These are phyloP conservation scores for Drosophila subobscura DNA, from an alignment of 1,140 invertebrate species.

Conservation along the genomic window DNA sequence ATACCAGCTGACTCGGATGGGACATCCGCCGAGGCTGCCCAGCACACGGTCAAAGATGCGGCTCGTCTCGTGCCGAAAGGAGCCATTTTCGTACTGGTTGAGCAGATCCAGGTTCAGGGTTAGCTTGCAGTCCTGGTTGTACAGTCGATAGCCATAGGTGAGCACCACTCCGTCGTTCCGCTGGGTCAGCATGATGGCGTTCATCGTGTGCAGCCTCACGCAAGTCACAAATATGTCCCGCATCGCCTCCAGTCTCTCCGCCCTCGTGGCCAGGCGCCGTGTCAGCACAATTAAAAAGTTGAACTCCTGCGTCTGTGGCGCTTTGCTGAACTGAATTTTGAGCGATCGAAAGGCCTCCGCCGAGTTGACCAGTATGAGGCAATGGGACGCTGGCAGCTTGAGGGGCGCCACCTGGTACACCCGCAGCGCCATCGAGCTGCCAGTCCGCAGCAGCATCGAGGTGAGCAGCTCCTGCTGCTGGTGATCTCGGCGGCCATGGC, in stretches of 20 bases:
- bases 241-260: neutral
- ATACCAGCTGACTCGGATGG: slow-evolving; percentile 59
- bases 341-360: slow-evolving; percentile 38
- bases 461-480: slow-evolving; percentile 26
- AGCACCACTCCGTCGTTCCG: slow-evolving; percentile 19
- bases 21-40: slow-evolving; percentile 43
- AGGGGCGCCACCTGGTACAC: slow-evolving; percentile 18
- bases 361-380: slow-evolving; percentile 56
- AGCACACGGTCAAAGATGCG: slow-evolving; percentile 39
- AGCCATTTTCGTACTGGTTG: slow-evolving; percentile 30
- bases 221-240: slow-evolving; percentile 51
- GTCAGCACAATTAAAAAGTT: slow-evolving; percentile 60
- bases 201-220: slow-evolving; percentile 44
- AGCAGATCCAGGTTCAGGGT: slow-evolving; percentile 27
- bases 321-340: slow-evolving; percentile 36
- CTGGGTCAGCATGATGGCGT: slow-evolving; percentile 51
- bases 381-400: slow-evolving; percentile 34
- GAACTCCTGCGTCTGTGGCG: slow-evolving; percentile 45
- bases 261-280: neutral
- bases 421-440: slow-evolving; percentile 30
- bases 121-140: slow-evolving; percentile 24
- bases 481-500: neutral
- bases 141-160: slow-evolving; percentile 50
- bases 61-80: neutral
- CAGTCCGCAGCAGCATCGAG: slow-evolving; percentile 29